Base-by-base conservation (phyloP, 2,797 vertebrate genomes). In the Agapornis canus region DNA sequence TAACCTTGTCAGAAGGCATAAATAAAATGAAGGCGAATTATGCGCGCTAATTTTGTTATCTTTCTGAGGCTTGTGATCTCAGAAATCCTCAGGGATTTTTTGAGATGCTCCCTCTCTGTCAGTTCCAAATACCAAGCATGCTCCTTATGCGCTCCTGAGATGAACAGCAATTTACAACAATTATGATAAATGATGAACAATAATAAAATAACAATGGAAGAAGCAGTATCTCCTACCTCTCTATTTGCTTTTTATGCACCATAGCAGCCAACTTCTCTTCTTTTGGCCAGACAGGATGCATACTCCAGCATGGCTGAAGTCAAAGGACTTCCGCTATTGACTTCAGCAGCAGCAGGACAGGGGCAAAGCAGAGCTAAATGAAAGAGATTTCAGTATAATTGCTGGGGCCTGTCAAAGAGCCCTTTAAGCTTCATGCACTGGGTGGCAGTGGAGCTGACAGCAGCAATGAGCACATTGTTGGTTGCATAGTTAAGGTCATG, bases 1-100 rank as follows among this genome's bases (percentile, higher is more conserved):
- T 93, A 71, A 86, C 43, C 39, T 75, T 91, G 68, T 89, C 78
- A 85, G 79, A 61, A 85, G 35, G 49, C 86, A 82, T 37, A 42
- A 92, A 73, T 65, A 86, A 92, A 92, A 94, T 73, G 68, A 90
- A 71, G 68, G 48, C 14, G 48, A 89, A 81, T 90, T 91, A 82
- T 25, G 23, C 7, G n/a, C 31, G 35, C 45, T 94, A 80, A 95
- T 90, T 89, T 76, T 77, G 40, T 92, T 95, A 79, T 76, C 82
- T 92, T 90, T 95, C 78, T 71, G 31, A 87, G 31, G 49, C 57
- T 69, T 92, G 51, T 68, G 57, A 82, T 89, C 78, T 82, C 71
- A 92, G 49, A 94, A 93, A 68, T 84, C 81, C 75, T 77, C 39
- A 32, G 61, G 64, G 71, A 3, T 54, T 77, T 93, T 86, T 76